Evolutionary conservation across 2,113 vertebrate species (phyloP).

Genomic region (Microtus ochrogaster): DNA sequence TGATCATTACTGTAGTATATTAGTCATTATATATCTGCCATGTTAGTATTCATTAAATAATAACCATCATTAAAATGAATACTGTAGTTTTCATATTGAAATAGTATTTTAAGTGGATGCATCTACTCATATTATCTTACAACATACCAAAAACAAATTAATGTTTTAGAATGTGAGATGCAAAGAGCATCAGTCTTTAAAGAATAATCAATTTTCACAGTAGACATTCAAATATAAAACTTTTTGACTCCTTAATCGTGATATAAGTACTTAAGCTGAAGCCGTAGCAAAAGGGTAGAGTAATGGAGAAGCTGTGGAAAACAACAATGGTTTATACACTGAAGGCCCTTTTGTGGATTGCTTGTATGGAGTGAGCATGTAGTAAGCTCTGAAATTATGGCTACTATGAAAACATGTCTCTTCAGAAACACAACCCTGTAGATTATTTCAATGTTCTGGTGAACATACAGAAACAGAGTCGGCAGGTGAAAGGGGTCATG

Average conservation of each 20-base stretch:
- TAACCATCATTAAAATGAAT: neutral
- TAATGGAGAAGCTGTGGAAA: neutral
- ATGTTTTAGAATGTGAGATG: neutral
- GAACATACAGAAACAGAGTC: neutral
- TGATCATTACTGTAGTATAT: neutral
- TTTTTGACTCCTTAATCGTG: neutral
- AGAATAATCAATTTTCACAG: neutral
- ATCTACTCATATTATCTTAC: neutral
- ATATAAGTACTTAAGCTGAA: constrained; percentile 5
- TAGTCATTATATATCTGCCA: neutral
- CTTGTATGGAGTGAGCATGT: neutral
- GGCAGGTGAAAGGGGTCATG: neutral
- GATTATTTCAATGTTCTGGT: neutral
- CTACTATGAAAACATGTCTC: neutral
- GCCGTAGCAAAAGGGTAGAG: neutral
- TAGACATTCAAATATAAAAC: constrained; percentile 12
- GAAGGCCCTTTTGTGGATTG: neutral
- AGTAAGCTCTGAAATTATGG: neutral
- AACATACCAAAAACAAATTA: neutral
- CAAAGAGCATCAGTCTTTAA: neutral
- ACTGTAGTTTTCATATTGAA: neutral
- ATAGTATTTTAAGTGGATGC: neutral
- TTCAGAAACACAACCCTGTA: neutral
- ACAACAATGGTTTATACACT: neutral
- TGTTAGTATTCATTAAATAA: neutral